Base-by-base conservation (phyloP, 2,113 vertebrate genomes). In the Tachuris rubrigastra region DNA sequence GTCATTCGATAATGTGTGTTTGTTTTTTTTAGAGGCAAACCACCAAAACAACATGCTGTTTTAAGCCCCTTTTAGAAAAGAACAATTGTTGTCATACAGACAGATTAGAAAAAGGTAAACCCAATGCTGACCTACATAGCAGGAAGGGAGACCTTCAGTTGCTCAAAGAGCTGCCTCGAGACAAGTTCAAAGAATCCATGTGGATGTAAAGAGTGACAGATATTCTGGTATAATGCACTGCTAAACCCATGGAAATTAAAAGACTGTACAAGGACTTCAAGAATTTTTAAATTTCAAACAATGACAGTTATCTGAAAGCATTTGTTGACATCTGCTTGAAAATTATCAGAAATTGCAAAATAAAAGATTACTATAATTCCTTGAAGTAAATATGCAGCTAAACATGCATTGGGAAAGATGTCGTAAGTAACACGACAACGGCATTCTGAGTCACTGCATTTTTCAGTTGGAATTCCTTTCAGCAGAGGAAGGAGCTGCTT, bases 61-160 rank as follows among this genome's bases (percentile, higher is more conserved):
- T 42, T 31, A 78, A 75, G 41, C 41, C 62, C 5, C 25, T 85
- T 78, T 73, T 37, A 44, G 19, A 62, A 47, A 50, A 68, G 4
- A 55, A 50, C 37, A 71, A 35, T 17, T 49, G 13, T 10, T 66
- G 19, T 39, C 73, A 47, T 18, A 27, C 6, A 69, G 49, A 42
- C 67, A 62, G 39, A 67, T 25, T 7, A 86, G 62, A 67, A 58
- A 58, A 76, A 49, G 25, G 31, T 42, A 67, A 76, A 66, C 24
- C 47, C n/a, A 21, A 15, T 62, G 25, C 11, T 39, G 25, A 19
- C 25, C 33, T 6, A 63, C 0, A 0, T 1, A 56, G 68, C 42
- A 85, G 22, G 8, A 83, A 14, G 28, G 67, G 58, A 60, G 12
- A 67, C 24, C 83, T 66, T 39, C 71, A 50, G 31, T 62, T 35